These are phyloP conservation scores for Eudemis profundana DNA, from an alignment of 2,888 invertebrate species.

Conservation along the genomic window DNA sequence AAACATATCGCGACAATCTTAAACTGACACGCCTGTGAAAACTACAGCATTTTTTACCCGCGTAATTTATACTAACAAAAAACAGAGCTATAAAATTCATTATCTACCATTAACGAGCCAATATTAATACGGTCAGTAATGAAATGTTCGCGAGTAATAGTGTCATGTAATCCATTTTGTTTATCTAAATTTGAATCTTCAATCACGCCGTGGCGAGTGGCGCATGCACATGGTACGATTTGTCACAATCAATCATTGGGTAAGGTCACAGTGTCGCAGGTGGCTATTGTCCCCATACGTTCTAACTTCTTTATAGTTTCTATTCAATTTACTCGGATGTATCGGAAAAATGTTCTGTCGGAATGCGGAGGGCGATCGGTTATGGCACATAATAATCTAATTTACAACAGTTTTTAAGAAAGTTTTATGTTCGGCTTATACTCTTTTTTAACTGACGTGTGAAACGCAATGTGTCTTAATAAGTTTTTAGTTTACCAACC, in stretches of 20 bases:
- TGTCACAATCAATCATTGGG: slow-evolving; percentile 76
- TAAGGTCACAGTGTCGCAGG: slow-evolving; percentile 64
- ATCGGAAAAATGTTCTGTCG: not conserved
- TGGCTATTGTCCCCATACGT: slow-evolving; percentile 53
- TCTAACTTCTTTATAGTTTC: slow-evolving; percentile 39
- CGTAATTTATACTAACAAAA: slow-evolving; percentile 23
- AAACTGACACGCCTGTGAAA: slow-evolving; percentile 33
- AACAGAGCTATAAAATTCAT: slow-evolving; percentile 29
- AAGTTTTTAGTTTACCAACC: too few relatives aligned
- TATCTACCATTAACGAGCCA: slow-evolving; percentile 24
- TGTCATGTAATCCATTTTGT: slow-evolving; percentile 64
- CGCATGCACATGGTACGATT: slow-evolving; percentile 58
- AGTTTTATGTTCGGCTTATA: not conserved
- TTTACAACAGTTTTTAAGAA: not conserved
- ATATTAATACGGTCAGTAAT: slow-evolving; percentile 33
- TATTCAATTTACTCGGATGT: slow-evolving; percentile 34
- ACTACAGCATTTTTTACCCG: slow-evolving; percentile 24
- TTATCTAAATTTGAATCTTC: slow-evolving; percentile 70
- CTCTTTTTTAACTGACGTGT: not conserved
- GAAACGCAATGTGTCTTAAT: too few relatives aligned
- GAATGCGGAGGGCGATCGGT: not conserved
- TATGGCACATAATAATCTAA: not conserved
- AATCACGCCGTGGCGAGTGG: slow-evolving; percentile 58
- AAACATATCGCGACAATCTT: slow-evolving; percentile 21
- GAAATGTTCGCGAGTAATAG: slow-evolving; percentile 40